Conservation (phyloP, 2,113 vertebrate species). For the Phrynosoma platyrhinos region DNA sequence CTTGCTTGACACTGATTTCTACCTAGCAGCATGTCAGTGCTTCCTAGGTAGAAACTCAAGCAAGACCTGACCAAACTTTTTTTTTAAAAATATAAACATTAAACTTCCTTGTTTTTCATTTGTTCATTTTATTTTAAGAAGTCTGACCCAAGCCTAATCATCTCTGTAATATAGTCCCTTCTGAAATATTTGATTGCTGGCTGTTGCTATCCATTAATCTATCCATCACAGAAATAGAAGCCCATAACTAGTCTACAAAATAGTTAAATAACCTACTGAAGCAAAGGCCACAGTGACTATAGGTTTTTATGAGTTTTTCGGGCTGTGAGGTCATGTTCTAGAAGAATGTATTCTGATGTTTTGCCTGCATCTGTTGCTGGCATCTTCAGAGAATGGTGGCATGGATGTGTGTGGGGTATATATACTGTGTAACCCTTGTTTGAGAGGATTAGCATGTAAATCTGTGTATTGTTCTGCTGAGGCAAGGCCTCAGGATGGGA, state of each 20-base stretch:
- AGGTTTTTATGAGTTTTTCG: too few relatives aligned
- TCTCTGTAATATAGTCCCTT: fast-evolving
- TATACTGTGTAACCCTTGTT: too few relatives aligned
- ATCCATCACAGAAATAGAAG: not conserved
- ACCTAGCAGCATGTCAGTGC: not conserved
- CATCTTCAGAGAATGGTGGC: too few relatives aligned
- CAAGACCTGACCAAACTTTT: not conserved
- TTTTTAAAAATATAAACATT: fast-evolving
- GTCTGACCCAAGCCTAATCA: not conserved
- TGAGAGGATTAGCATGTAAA: too few relatives aligned
- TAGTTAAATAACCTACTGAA: not conserved
- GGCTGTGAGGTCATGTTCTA: too few relatives aligned
- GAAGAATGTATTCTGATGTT: too few relatives aligned
- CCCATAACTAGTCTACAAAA: not conserved
- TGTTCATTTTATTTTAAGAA: not conserved
- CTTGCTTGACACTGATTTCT: not conserved
- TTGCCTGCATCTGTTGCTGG: too few relatives aligned
- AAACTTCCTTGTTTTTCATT: not conserved
- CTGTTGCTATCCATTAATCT: not conserved
- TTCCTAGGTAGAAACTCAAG: not conserved
- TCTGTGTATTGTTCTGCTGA: too few relatives aligned
- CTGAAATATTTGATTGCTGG: fast-evolving
- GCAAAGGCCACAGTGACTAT: not conserved
- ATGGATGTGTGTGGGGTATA: too few relatives aligned
- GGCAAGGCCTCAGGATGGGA: too few relatives aligned